Evolutionary conservation across 2,113 vertebrate genomes (phyloP).

Genomic region (Platysteira castanea): DNA sequence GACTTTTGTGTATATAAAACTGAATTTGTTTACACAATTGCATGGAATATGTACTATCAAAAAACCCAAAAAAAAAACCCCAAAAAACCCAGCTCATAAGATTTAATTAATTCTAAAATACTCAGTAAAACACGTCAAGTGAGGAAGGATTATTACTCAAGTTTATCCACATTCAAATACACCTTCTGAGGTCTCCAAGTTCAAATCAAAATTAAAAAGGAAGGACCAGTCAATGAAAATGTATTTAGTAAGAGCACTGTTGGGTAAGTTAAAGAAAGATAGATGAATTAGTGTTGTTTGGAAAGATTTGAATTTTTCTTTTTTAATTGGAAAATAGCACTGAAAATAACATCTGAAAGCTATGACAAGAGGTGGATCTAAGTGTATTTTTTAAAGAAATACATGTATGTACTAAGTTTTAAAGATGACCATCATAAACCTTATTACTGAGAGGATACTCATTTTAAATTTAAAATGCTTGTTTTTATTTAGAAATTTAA

Average conservation of each 20-base stretch:
- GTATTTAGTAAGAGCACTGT: neutral
- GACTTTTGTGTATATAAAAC: neutral
- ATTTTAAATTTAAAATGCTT: neutral
- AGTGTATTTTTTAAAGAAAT: neutral
- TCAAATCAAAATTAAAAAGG: neutral
- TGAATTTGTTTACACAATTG: neutral
- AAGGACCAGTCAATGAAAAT: neutral
- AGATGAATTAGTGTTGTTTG: neutral
- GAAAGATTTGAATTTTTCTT: neutral
- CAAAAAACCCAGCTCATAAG: neutral
- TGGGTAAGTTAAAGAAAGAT: neutral
- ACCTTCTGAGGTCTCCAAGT: neutral
- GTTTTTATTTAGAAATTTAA: neutral
- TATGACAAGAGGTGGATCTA: neutral
- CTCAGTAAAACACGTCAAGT: neutral
- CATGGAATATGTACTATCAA: neutral
- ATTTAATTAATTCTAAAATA: neutral
- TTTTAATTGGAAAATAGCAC: neutral
- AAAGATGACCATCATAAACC: neutral
- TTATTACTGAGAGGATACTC: rapidly evolving
- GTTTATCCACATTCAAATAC: neutral
- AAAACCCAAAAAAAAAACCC: neutral
- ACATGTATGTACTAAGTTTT: neutral
- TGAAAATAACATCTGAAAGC: neutral
- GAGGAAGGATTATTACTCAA: neutral